Evolutionary conservation across 2,113 vertebrate genomes (phyloP), one percentile per base, ranked within the genome.

Genomic region (Gasterosteus aculeatus): DNA sequence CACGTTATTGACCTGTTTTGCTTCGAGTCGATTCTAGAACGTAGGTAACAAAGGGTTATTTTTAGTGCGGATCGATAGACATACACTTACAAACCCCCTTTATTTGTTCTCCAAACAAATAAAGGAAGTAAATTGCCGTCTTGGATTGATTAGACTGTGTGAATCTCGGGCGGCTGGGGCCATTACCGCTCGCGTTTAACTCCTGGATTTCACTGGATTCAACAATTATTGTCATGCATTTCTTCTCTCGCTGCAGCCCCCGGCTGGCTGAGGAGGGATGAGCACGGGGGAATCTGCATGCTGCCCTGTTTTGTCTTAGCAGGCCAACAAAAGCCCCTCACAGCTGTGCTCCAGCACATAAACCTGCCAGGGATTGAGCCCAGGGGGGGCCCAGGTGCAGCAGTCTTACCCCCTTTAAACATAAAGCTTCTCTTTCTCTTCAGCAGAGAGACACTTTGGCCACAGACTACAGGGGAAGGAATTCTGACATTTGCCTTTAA

Each of bases 261-360:
- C 46, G 67, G 54, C 41, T 64, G 49, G 47, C 44, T 69, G 60
- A 5, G 26, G n/a, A 62, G 53, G 51, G 75, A 72, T 77, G 69
- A 82, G 38, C 22, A 56, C 39, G 66, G 59, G 22, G 35, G 69
- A 82, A 80, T 67, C 80, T 75, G 67, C 61, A 80, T 26, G 41
- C 68, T 80, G 70, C 69, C 68, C 71, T 26, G 59, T 62, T 78
- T 72, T 51, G 68, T 78, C 82, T 66, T 85, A 1, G 1, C 62
- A 69, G 75, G 77, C 88, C 79, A 74, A 85, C 75, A 89, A 89
- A 88, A 88, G 68, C 69, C 76, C 65, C 73, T 73, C 77, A 77
- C 83, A 85, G 88, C 80, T 87, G 80, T 63, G 80, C 77, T 78
- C 59, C n/a, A 10, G 70, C 38, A 72, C 69, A 79, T 72, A 82